phyloP scores from a whole-genome alignment of 2,797 vertebrate species.

The Myoxocephalus aenaeus region DNA sequence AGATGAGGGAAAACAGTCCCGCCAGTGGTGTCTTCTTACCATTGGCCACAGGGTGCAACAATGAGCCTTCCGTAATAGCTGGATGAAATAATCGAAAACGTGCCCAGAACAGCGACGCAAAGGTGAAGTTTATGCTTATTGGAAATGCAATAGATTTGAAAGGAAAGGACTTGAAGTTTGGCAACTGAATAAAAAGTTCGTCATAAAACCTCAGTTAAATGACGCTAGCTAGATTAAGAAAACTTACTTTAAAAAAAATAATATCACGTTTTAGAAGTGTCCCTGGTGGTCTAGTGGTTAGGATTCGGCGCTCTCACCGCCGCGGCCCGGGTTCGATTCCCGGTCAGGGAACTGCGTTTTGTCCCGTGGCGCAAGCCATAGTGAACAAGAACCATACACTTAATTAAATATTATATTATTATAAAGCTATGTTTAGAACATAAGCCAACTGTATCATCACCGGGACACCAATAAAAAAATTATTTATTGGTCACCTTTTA shows the following conservation, averaged over 20 bases:
- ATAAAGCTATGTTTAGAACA: no score
- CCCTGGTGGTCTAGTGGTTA: conserved; percentile 86
- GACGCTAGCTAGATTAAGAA: no score
- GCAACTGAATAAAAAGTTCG: no score
- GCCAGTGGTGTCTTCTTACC: no score
- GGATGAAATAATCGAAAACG: background rate
- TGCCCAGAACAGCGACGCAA: background rate
- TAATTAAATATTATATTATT: no score
- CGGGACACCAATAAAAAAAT: background rate
- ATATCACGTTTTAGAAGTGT: no score
- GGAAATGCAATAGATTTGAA: background rate
- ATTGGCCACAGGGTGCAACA: background rate
- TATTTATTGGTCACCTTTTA: background rate
- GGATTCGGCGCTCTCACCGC: conserved; percentile 84
- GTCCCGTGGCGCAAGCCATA: background rate
- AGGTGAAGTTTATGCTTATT: background rate
- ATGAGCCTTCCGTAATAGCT: background rate
- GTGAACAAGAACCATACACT: no score
- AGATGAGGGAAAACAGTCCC: background rate
- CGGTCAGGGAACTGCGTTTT: conserved; percentile 74
- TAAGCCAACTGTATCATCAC: no score
- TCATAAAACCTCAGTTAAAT: no score
- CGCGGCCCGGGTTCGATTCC: conserved; percentile 82
- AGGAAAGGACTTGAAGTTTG: background rate
- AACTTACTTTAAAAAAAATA: no score